Conservation (phyloP, 1,140 invertebrate species). For the Uloborus diversus region DNA sequence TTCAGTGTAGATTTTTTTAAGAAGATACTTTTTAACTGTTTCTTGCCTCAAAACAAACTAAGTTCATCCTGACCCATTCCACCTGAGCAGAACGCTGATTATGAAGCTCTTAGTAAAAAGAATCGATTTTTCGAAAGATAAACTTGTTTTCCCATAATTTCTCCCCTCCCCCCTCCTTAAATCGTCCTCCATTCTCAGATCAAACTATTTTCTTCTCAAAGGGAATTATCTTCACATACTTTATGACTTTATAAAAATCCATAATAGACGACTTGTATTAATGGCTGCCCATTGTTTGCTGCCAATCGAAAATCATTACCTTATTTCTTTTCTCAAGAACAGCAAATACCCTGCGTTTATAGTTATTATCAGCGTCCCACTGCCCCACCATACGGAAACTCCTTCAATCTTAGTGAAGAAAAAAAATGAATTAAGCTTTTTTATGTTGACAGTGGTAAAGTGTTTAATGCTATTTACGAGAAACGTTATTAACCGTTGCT, state of each 20-base stretch:
- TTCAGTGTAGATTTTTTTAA: too few relatives aligned
- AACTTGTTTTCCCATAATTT: too few relatives aligned
- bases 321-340: neutral
- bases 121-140: too few relatives aligned
- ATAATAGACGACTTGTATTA: constrained; percentile 21
- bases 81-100: too few relatives aligned
- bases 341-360: neutral
- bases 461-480: constrained; percentile 44
- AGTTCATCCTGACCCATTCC: too few relatives aligned
- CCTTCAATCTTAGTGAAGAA: neutral
- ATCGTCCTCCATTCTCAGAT: too few relatives aligned
- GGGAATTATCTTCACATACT: constrained; percentile 25
- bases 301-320: constrained; percentile 9
- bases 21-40: too few relatives aligned
- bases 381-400: neutral
- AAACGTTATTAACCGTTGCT: constrained; percentile 27
- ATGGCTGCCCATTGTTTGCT: constrained; percentile 28
- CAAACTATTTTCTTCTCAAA: neutral
- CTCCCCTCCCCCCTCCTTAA: too few relatives aligned
- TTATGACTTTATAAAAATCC: constrained; percentile 21
- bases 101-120: too few relatives aligned
- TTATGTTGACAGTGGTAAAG: constrained; percentile 19
- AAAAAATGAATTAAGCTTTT: constrained; percentile 15
- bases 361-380: neutral
- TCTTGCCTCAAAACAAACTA: too few relatives aligned